Percentiles rank a stretch among this genome's conserved stretches.
These are phyloP conservation scores for Cebidichthys violaceus DNA, from an alignment of 2,113 vertebrate species.

Conservation along the genomic window DNA sequence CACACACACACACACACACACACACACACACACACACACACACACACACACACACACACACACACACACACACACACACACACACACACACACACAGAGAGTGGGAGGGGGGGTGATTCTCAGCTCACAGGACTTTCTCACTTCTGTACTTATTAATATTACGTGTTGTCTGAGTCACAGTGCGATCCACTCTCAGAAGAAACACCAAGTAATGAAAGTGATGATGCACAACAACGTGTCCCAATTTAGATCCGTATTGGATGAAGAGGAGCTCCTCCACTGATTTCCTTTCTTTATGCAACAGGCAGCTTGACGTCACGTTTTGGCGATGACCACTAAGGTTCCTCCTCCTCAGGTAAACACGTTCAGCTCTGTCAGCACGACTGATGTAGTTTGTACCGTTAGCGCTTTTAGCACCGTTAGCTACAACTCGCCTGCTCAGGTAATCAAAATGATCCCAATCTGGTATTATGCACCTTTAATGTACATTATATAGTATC, in stretches of 20 bases:
- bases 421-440: no score
- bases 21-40: slow-evolving; percentile 24
- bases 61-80: slow-evolving; percentile 29
- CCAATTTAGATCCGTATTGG: not conserved
- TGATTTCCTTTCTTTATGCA: not conserved
- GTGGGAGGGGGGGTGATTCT: slow-evolving; percentile 50
- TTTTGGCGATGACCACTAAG: not conserved
- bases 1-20: slow-evolving; percentile 24
- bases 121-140: slow-evolving; percentile 23
- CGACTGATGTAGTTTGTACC: no score
- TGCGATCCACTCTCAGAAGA: not conserved
- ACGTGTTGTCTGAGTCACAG: slow-evolving; percentile 15
- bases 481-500: not conserved
- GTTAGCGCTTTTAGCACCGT: no score
- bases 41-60: slow-evolving; percentile 30
- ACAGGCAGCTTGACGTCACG: not conserved
- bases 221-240: slow-evolving; percentile 16
- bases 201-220: not conserved
- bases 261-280: slow-evolving; percentile 12
- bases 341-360: no score
- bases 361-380: no score
- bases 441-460: no score
- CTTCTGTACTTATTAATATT: slow-evolving; percentile 22
- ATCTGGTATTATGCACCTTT: not conserved
- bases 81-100: slow-evolving; percentile 31